Evolutionary conservation across 92 coral and sea anemone species (phyloP).

Genomic region (Zoanthus sansibaricus): DNA sequence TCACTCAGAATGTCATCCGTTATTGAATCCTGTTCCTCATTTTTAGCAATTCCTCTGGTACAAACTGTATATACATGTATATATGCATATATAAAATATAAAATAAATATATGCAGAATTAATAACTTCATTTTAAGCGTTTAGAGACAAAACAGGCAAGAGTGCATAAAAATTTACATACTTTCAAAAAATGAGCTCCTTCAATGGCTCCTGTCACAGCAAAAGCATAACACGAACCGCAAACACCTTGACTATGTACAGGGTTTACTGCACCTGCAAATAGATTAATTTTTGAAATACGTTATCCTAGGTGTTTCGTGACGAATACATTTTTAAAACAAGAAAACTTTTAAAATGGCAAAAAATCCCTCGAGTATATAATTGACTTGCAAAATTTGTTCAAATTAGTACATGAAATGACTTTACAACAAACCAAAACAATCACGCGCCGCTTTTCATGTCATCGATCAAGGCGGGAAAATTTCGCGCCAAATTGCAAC

Average conservation of each 20-base stretch:
- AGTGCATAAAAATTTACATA: background rate
- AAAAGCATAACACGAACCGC: constrained; percentile 98
- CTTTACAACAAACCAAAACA: no score
- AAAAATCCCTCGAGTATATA: no score
- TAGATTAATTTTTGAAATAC: background rate
- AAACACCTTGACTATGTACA: constrained; percentile 94
- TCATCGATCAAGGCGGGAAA: background rate
- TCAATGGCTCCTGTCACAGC: constrained; percentile 98
- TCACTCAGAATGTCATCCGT: no score
- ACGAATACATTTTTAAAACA: background rate
- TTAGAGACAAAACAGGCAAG: background rate
- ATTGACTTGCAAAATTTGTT: background rate
- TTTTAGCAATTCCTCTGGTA: no score
- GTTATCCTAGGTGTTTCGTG: background rate
- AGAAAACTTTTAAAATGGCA: background rate
- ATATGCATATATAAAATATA: no score
- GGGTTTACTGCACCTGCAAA: constrained; percentile 87
- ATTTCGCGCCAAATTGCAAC: background rate
- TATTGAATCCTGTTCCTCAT: no score
- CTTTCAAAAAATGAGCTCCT: constrained; percentile 93
- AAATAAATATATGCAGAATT: background rate
- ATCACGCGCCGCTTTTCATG: no score
- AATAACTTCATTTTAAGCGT: background rate
- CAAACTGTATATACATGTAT: no score
- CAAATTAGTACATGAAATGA: no score